These are phyloP conservation scores for Darwinula stevensoni DNA, from an alignment of 2,888 invertebrate genomes.

Conservation along the genomic window DNA sequence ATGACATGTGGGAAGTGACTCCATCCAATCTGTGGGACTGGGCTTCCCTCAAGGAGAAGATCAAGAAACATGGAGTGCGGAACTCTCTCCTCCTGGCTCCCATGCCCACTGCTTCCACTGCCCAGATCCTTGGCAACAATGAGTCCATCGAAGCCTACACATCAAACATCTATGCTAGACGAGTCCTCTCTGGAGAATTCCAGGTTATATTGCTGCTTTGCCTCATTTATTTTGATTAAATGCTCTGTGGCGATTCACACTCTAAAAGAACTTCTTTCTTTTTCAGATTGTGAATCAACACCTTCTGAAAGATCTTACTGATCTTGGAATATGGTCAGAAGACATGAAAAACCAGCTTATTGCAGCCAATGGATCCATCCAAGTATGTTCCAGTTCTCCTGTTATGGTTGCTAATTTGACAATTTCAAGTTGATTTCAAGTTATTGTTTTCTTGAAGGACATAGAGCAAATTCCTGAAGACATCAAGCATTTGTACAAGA, in stretches of 20 bases:
- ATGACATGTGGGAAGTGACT: constrained; percentile 85
- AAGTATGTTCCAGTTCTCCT: constrained; percentile 15
- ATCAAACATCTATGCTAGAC: constrained; percentile 72
- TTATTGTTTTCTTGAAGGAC: constrained; percentile 20
- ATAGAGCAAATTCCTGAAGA: constrained; percentile 56
- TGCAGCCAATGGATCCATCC: constrained; percentile 68
- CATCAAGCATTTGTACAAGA: constrained; percentile 64
- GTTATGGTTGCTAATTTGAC: background rate
- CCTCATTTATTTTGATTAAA: constrained; percentile 10
- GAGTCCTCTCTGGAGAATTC: constrained; percentile 86
- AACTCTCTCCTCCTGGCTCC: constrained; percentile 82
- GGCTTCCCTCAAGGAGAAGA: constrained; percentile 45
- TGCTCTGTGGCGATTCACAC: too few relatives aligned
- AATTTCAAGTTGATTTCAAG: background rate
- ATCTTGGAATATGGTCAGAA: constrained; percentile 69
- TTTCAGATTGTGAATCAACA: constrained; percentile 95
- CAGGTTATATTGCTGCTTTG: constrained; percentile 18
- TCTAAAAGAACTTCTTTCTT: too few relatives aligned
- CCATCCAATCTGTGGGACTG: constrained; percentile 74
- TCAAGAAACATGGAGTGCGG: constrained; percentile 58
- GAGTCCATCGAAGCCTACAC: constrained; percentile 96
- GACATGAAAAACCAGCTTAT: constrained; percentile 84
- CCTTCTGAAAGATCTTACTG: constrained; percentile 67
- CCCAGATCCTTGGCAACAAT: constrained; percentile 95
- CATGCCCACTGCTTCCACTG: constrained; percentile 97